These are phyloP conservation scores for Temnopleurus reevesii DNA, from an alignment of 53 echinoderm and acorn worm genomes.

Conservation along the genomic window DNA sequence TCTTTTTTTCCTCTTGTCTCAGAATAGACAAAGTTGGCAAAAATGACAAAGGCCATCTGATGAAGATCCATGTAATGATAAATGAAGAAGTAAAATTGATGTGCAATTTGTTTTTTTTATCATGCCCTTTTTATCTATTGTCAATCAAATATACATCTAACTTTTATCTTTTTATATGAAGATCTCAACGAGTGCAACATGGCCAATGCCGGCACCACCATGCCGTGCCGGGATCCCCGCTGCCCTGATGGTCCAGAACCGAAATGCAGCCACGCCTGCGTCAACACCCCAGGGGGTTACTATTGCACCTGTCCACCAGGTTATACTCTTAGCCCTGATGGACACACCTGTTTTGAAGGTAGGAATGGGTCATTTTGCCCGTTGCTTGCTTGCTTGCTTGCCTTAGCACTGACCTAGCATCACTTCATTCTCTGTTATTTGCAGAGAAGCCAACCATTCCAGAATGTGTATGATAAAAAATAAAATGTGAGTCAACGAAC, in stretches of 20 bases:
- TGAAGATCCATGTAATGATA: no score
- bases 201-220: slow-evolving; percentile 61
- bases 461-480: no score
- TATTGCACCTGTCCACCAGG: slow-evolving; percentile 83
- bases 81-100: no score
- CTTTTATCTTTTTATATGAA: slow-evolving; percentile 19
- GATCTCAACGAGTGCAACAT: slow-evolving; percentile 81
- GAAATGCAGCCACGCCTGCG: slow-evolving; percentile 79
- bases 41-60: no score
- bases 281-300: slow-evolving; percentile 88
- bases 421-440: background rate
- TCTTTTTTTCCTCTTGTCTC: no score
- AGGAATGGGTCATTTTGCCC: slow-evolving; percentile 27
- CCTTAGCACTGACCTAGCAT: background rate
- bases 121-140: no score
- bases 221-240: slow-evolving; percentile 65
- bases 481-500: no score
- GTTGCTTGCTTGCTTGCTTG: background rate
- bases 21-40: no score
- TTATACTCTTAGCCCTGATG: slow-evolving; percentile 72
- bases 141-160: no score
- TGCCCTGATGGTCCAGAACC: slow-evolving; percentile 53
- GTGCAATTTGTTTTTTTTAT: no score
- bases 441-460: no score
- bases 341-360: slow-evolving; percentile 77